Conservation (phyloP, 2,888 invertebrate genomes). For the Acanthoscelides obtectus region DNA sequence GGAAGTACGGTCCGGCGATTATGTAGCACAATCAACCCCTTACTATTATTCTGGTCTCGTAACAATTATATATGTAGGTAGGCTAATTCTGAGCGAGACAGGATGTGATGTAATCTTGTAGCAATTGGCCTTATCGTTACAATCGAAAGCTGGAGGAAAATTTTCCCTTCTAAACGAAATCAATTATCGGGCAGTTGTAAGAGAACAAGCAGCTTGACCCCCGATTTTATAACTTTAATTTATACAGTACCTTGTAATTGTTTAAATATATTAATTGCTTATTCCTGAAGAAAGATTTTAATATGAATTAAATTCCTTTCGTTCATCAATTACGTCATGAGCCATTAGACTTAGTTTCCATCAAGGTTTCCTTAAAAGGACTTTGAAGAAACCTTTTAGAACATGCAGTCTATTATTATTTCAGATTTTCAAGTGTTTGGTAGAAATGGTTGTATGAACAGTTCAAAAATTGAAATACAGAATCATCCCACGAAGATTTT, state of each 20-base stretch:
- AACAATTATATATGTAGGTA: background rate
- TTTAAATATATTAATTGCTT: too few species aligned
- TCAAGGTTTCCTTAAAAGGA: too few species aligned
- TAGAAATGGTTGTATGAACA: too few species aligned
- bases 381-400: too few species aligned
- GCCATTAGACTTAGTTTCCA: too few species aligned
- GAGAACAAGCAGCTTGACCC: background rate
- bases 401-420: too few species aligned
- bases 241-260: background rate
- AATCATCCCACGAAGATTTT: too few species aligned
- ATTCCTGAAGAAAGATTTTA: too few species aligned
- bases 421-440: too few species aligned
- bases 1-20: background rate
- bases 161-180: background rate
- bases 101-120: background rate
- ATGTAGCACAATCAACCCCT: background rate
- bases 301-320: too few species aligned
- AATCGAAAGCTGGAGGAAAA: background rate
- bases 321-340: too few species aligned
- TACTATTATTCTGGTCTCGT: background rate
- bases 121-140: background rate
- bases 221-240: background rate
- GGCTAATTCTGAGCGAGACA: background rate
- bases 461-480: too few species aligned
- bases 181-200: background rate